Conservation (phyloP, 2,797 vertebrate species). For the Hipposideros larvatus region DNA sequence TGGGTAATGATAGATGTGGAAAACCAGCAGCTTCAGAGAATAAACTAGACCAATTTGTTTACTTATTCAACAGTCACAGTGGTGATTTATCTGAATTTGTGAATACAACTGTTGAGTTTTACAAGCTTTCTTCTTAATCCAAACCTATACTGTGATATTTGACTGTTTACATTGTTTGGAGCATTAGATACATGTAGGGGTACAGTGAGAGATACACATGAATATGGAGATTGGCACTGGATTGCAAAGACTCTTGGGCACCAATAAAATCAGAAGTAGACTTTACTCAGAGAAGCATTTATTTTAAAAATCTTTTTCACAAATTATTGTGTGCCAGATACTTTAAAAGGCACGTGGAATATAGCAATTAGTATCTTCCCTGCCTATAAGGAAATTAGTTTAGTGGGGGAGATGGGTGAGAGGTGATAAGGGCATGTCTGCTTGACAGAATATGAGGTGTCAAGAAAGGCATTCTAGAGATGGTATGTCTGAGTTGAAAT, state of each 20-base stretch:
- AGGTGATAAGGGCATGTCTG: background rate
- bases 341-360: background rate
- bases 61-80: conserved; percentile 47
- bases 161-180: conserved; percentile 19
- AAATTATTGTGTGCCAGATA: background rate
- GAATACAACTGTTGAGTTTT: conserved; percentile 36
- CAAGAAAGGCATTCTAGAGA: background rate
- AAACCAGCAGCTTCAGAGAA: conserved; percentile 45
- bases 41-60: conserved; percentile 44
- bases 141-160: conserved; percentile 53
- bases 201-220: conserved; percentile 18
- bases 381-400: background rate
- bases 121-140: background rate
- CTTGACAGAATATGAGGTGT: background rate
- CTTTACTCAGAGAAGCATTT: conserved; percentile 26
- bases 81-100: conserved; percentile 64
- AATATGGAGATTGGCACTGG: background rate
- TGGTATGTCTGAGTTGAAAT: conserved; percentile 18
- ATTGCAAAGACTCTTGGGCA: conserved; percentile 26
- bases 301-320: conserved; percentile 20
- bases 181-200: conserved; percentile 5
- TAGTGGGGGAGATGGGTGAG: background rate
- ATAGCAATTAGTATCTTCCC: conserved; percentile 21
- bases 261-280: background rate
- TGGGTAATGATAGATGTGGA: conserved; percentile 2